Base-by-base conservation (phyloP, 2,888 invertebrate genomes). In the Eurytoma californica region DNA sequence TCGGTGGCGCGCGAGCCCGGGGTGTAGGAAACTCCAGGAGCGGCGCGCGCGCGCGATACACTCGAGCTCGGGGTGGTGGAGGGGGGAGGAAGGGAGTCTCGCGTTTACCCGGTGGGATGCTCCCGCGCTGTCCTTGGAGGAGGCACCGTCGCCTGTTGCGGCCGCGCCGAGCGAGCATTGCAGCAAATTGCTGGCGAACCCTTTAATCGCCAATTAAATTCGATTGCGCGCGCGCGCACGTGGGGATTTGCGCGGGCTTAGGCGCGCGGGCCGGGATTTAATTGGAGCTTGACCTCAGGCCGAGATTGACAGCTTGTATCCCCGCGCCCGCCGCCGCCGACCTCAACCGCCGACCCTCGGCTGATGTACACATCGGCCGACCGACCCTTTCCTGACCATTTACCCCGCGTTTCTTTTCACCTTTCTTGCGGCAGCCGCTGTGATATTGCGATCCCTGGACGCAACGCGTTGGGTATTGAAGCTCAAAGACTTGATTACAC, bases 131-230 rank as follows among this genome's bases (percentile, higher is more conserved):
- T 53, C 53, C 16, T 53, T 14, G 53, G 53, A n/a, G n/a, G 53
- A 60, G 28, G 16, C 30, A 30, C 9, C 39, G 61, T 30, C 16
- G 61, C 61, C 61, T 61, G 61, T 61, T 61, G 39, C 61, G 63
- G 53, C 16, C 53, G 53, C 53, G 53, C n/a, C 53, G 20, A 49
- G 14, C 16, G 51, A 13, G 51, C 16, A 16, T 53, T 28, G 16
- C 53, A 16, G 28, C 67, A 28, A 53, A 67, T 53, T 67, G 67
- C 20, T 24, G 12, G 16, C n/a, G 60, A 72, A 72, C 57, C 66
- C 73, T 73, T 73, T 73, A 66, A 73, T 73, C 65, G 66, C 49
- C 65, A 47, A 61, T 73, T 66, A 57, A 66, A 66, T 73, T 66
- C 73, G 20, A 58, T 65, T 47, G 70, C 60, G 49, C 47, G 70